phyloP scores from a whole-genome alignment of 2,888 invertebrate genomes.

The Tipula unca region DNA sequence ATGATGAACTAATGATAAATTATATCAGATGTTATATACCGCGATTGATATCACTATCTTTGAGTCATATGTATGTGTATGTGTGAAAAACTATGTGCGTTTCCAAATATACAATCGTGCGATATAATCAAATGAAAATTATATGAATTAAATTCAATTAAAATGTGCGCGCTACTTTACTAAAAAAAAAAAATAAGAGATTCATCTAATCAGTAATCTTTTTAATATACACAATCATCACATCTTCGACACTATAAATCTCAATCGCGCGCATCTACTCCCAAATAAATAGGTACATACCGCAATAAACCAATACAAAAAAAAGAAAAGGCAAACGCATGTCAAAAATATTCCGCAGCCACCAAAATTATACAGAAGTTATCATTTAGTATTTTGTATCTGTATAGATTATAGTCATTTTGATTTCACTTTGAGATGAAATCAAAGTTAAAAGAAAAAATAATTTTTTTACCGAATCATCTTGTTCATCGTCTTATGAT shows the following conservation, averaged over 20 bases:
- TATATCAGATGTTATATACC: background rate
- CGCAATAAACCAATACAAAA: background rate
- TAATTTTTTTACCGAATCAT: background rate
- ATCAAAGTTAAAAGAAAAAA: background rate
- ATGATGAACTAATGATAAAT: background rate
- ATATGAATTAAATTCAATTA: background rate
- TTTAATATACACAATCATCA: background rate
- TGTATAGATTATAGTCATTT: background rate
- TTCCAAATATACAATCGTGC: background rate
- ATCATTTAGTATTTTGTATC: background rate
- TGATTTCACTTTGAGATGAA: background rate
- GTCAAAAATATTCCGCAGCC: background rate
- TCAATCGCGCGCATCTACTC: background rate
- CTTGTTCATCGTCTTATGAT: background rate
- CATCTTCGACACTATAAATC: background rate
- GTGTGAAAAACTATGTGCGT: background rate
- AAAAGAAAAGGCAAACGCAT: background rate
- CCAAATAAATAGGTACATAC: no score
- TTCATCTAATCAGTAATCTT: background rate
- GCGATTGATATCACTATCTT: background rate
- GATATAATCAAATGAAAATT: background rate
- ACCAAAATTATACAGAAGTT: slow-evolving; percentile 8
- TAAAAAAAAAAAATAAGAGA: background rate
- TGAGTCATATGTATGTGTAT: background rate
- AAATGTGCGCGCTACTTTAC: background rate